Base-by-base conservation (phyloP, 2,888 invertebrate species). In the Euproctis similis region DNA sequence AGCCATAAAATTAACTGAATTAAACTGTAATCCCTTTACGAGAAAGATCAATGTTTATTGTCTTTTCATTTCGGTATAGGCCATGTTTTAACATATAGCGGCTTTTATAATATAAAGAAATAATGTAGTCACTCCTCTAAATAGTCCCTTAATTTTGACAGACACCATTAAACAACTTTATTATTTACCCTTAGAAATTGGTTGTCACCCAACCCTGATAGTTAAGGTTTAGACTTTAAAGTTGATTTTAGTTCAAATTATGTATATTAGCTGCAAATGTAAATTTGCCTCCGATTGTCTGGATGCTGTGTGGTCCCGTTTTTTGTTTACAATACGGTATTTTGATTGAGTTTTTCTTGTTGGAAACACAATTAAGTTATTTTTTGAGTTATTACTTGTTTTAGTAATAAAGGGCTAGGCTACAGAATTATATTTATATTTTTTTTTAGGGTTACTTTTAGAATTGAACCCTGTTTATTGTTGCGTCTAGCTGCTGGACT, bases 51-150 rank as follows among this genome's bases (percentile, higher is more conserved):
- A 18, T 29, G 33, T 38, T 6, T 1, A 11, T 12, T 24, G 30
- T 12, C 1, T 2, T 5, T 10, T 1, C 1, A 4, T 1, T 18
- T 13, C 1, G 13, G 26, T 26, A 30, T 24, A 30, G 32, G 31
- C 4, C 8, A 31, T 43, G 35, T 46, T 30, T 38, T 21, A 21
- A 10, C 4, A 23, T 35, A 21, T 32, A 27, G 31, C 36, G 32
- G 31, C 45, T 25, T 35, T 30, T 37, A 24, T 25, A 49, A 44
- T 48, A 41, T 48, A 59, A 54, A 54, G 45, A 52, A 51, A 47
- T 47, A 55, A 62, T 54, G 59, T 59, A 59, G 62, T 67, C 67
- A 68, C 65, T 63, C 50, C 48, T 39, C 42, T 49, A 53, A 60
- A 68, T 61, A 50, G 43, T 39, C 33, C 51, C 50, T 51, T 59